These are phyloP conservation scores for Dryobotodes eremita DNA, from an alignment of 2,888 invertebrate species.

Conservation along the genomic window DNA sequence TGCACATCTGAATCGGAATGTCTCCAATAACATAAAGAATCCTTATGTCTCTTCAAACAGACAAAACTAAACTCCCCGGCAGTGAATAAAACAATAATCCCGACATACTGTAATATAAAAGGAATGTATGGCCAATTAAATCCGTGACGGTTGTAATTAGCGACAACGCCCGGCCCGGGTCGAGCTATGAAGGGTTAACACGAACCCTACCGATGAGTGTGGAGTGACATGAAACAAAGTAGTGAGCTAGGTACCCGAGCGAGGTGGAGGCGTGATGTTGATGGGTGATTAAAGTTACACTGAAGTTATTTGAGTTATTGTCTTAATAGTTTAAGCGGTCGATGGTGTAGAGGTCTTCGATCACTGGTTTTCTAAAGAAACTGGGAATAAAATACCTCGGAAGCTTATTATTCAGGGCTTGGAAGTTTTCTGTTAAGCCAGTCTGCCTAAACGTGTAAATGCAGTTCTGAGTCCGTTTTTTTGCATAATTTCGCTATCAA, in stretches of 20 bases:
- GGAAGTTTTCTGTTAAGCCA: neutral
- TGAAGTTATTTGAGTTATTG: neutral
- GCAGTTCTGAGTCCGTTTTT: neutral
- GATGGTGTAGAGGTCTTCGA: neutral
- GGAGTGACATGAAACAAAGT: constrained; percentile 34
- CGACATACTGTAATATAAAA: constrained; percentile 13
- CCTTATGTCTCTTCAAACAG: neutral
- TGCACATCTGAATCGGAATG: neutral
- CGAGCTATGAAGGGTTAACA: constrained; percentile 47
- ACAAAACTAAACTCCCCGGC: neutral
- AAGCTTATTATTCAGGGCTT: too few relatives aligned
- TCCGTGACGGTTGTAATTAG: constrained; percentile 42
- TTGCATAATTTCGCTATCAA: too few relatives aligned
- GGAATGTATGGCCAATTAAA: constrained; percentile 44
- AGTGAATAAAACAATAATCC: constrained; percentile 2
- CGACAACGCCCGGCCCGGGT: constrained; percentile 7
- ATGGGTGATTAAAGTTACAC: constrained; percentile 2
- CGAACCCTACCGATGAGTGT: constrained; percentile 30
- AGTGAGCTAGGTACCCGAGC: neutral
- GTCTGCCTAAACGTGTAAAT: neutral
- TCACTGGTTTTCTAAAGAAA: neutral
- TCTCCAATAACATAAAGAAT: neutral
- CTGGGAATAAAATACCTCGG: neutral
- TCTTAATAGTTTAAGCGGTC: neutral
- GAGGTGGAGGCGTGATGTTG: neutral